phyloP scores from a whole-genome alignment of 2,113 vertebrate genomes.

The Trematomus loennbergii region DNA sequence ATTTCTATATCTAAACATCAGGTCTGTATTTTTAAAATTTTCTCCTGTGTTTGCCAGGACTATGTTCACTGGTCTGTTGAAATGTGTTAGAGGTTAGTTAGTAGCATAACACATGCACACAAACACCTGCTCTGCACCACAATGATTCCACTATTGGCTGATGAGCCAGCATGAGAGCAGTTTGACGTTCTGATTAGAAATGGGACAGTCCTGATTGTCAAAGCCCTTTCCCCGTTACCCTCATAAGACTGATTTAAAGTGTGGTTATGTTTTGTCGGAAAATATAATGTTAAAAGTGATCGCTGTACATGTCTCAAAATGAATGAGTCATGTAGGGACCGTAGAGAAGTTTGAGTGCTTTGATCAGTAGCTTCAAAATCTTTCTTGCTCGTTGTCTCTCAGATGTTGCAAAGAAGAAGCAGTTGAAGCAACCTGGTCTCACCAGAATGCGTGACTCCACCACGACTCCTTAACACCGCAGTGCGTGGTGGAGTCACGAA shows the following conservation, averaged over 20 bases:
- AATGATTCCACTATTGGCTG: not conserved
- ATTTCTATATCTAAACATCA: not conserved
- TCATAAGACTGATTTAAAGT: not conserved
- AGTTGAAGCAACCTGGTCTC: too few relatives aligned
- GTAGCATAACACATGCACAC: not conserved
- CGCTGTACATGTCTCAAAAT: not conserved
- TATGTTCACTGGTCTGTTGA: not conserved
- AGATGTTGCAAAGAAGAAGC: not conserved
- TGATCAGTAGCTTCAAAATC: not conserved
- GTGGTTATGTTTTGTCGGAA: not conserved
- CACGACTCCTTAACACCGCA: too few relatives aligned
- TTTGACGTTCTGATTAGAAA: not conserved
- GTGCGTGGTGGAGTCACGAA: too few relatives aligned
- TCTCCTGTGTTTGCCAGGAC: not conserved
- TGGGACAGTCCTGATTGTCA: constrained; percentile 7
- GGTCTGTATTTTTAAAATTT: not conserved
- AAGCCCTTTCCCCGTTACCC: not conserved
- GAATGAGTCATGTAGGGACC: not conserved
- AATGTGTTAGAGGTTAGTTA: not conserved
- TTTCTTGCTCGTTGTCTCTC: not conserved
- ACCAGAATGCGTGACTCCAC: too few relatives aligned
- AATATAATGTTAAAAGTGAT: not conserved
- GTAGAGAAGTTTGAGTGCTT: not conserved
- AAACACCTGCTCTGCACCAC: not conserved
- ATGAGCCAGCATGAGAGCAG: constrained; percentile 8